Base-by-base conservation (phyloP, 2,113 vertebrate species). In the Dipodomys ordii region DNA sequence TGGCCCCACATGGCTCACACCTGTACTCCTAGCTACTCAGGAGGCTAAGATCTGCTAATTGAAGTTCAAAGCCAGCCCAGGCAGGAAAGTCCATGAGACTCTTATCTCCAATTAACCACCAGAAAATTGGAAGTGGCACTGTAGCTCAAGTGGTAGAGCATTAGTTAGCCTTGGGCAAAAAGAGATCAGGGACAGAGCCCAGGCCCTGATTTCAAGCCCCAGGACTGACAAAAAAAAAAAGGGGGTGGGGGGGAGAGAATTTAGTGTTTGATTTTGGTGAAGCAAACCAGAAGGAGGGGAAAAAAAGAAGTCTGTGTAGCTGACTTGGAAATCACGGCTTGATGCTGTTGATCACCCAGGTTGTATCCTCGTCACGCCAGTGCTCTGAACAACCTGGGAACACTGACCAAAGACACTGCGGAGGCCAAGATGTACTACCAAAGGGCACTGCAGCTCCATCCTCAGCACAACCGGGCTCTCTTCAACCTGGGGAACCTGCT, bases 401-500 rank as follows among this genome's bases (percentile, higher is more conserved):
- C 99, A 0, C 95, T 99, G 97, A 99, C 99, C 7, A 98, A 96
- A 96, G 98, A 98, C 0, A 93, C 97, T 0, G 97, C 98, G 57
- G 98, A 99, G 94, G 99, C 99, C 0, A 99, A 99, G 97, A 93
- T 97, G 64, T 99, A 99, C 97, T 99, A 99, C 97, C 98, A 98
- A 95, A 98, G 95, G 88, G 99, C 99, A 0, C 98, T 99, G 77
- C 98, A 98, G 93, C 98, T 98, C 90, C 99, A 99, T 81, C 99
- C 99, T 0, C 99, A 99, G 84, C 99, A 99, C 95, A 99, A 99
- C 96, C 97, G 99, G 39, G 99, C 99, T 3, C 99, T 99, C n/a
- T 99, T 99, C 95, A 99, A 99, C 94, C 98, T 99, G 0, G 99
- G 99, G 60, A 99, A 99, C 93, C 98, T 99, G 57, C 98, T 99